Base-by-base conservation (phyloP, 53 echinoderm and acorn worm genomes). In the Mesocentrotus franciscanus region DNA sequence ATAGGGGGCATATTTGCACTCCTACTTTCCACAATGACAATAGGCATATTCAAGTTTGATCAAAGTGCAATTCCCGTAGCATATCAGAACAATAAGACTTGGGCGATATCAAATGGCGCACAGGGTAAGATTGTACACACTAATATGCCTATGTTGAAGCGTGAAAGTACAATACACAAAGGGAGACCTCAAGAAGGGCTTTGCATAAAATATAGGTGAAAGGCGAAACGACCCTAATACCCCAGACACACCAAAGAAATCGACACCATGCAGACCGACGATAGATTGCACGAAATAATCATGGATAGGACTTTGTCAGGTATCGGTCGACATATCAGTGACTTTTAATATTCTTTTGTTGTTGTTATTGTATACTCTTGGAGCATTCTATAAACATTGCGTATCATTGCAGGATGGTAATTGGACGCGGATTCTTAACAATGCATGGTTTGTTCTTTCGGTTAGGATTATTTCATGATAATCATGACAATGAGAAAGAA, bases 201-300 rank as follows among this genome's bases (percentile, higher is more conserved):
- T 81, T 81, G 6, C 36, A 36, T 81, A 42, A 81, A 36, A 78
- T 78, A 78, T 79, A 18, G 81, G 81, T 81, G 42, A 39, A 81
- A 42, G 81, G 81, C 39, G 17, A 39, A 6, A 8, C 6, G 36
- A 27, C 42, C 42, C 36, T 64, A 16, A 64, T 61, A 14, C 18
- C 15, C 62, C 18, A 18, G 18, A 18, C 64, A 14, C 64, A 64
- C 16, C 20, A 64, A 64, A 64, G 64, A 64, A 64, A 64, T 12
- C 64, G 16, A 64, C 6, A 64, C 20, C 6, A 6, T 64, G 64
- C 64, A 18, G 49, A 49, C 49, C 49, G 49, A 49, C 49, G 0
- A 49, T 49, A 49, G 49, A 49, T 5, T 49, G 49, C 49, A 49
- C 49, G 49, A 49, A 64, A 64, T 64, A 18, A 64, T 20, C 64